Conservation (phyloP, 2,797 vertebrate species). For the Peromyscus aztecus region DNA sequence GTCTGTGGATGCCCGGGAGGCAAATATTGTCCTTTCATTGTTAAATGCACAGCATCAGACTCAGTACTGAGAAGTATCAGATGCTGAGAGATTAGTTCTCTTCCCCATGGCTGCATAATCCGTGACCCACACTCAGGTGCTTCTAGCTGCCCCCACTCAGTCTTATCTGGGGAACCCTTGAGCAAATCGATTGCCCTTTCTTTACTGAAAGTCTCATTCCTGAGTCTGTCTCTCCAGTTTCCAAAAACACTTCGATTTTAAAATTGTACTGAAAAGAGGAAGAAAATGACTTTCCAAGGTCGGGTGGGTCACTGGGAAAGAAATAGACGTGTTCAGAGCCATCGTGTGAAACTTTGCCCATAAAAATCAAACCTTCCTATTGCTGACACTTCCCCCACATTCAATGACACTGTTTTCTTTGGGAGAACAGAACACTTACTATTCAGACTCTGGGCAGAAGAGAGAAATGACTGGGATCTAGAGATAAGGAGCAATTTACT, state of each 20-base stretch:
- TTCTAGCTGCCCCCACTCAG: not conserved
- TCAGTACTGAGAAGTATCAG: not conserved
- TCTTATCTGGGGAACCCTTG: constrained; percentile 52
- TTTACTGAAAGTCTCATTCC: constrained; percentile 59
- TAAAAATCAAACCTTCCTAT: constrained; percentile 47
- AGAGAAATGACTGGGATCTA: constrained; percentile 52
- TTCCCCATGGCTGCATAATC: not conserved
- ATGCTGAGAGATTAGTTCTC: not conserved
- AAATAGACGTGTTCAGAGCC: constrained; percentile 66
- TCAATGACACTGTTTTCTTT: constrained; percentile 62
- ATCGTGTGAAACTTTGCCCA: constrained; percentile 44
- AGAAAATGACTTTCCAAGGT: constrained; percentile 78
- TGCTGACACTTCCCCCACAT: constrained; percentile 50
- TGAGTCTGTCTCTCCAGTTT: constrained; percentile 54
- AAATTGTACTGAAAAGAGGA: constrained; percentile 67
- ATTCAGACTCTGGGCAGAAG: constrained; percentile 52
- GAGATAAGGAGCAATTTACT: constrained; percentile 63
- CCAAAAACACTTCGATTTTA: constrained; percentile 64
- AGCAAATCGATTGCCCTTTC: constrained; percentile 51
- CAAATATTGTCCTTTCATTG: not conserved
- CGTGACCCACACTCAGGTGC: rapidly evolving
- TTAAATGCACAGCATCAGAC: not conserved
- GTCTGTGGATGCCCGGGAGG: not conserved
- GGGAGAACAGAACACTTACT: constrained; percentile 52
- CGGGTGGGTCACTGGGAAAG: constrained; percentile 61